Evolutionary conservation across 1,140 invertebrate genomes (phyloP), one percentile per base, ranked within the genome.

Genomic region (Trichonephila clavata): DNA sequence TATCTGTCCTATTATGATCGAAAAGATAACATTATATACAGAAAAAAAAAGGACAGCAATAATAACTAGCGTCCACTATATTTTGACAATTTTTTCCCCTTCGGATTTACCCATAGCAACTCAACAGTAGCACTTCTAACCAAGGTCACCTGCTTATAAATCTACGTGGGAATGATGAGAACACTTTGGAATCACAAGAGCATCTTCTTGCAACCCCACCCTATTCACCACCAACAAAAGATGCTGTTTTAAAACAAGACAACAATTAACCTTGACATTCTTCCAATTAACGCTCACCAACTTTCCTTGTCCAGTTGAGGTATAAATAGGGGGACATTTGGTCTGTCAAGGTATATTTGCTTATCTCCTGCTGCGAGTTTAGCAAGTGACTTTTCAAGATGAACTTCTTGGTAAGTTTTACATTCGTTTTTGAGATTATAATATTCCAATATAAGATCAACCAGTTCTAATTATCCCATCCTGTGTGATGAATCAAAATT

Each of bases 311-410:
- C 57, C 7, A 2, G 5, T 14, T 50, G 27, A 21, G 2, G 14
- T 84, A 77, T 77, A 77, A 71, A 89, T 57, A 27, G 32, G 57
- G 27, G 32, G 24, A n/a, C 6, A 3, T 24, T 57, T 13, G 59
- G 20, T 14, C n/a, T 13, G n/a, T 43, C 10, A 18, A 18, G 27
- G 59, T n/a, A 92, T 92, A 84, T 92, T 92, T 92, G 77, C 80
- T 92, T 84, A 80, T 84, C 90, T 92, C 90, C 77, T 57, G 90
- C 90, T 21, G 90, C 65, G 90, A 92, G 90, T 92, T 71, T 84
- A 13, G 90, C 59, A 84, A 92, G 61, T 84, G n/a, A 83, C 65
- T 39, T 7, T 50, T 84, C 90, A 92, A 92, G 24, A 92, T 92
- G 90, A 84, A 83, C 61, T 63, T 50, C 39, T 84, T 92, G 77